Evolutionary conservation across 2,888 invertebrate genomes (phyloP).

Genomic region (Napeogenes inachia): DNA sequence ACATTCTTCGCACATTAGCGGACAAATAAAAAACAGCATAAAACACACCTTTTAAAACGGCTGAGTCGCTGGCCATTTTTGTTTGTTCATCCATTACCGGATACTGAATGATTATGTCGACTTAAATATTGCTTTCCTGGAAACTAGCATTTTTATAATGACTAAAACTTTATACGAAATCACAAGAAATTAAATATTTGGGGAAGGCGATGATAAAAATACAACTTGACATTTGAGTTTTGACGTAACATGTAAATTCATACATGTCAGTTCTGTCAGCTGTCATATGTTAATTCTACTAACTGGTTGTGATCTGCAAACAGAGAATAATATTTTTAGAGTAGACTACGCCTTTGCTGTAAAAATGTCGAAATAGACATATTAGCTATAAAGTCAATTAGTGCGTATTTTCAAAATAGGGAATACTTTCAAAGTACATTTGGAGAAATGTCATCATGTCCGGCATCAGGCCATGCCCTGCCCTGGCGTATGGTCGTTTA

Average conservation of each 20-base stretch:
- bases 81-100: conserved; percentile 33
- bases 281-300: no score
- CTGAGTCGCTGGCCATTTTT: conserved; percentile 58
- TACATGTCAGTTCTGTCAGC: background rate
- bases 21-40: conserved; percentile 28
- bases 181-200: conserved; percentile 1
- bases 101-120: background rate
- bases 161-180: background rate
- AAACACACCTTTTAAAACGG: conserved; percentile 61
- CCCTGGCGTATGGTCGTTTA: no score
- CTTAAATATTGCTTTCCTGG: background rate
- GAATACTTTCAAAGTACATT: no score
- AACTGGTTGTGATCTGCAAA: no score
- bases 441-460: no score
- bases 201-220: background rate
- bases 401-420: no score
- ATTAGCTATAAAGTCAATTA: no score
- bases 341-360: no score
- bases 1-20: conserved; percentile 42
- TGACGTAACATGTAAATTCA: background rate
- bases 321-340: no score
- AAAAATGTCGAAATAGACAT: no score
- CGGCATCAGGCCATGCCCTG: no score
- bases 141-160: conserved; percentile 1
- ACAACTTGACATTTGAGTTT: conserved; percentile 4